Evolutionary conservation across 2,113 vertebrate genomes (phyloP), one percentile per base, ranked within the genome.

Genomic region (Caranx melampygus): DNA sequence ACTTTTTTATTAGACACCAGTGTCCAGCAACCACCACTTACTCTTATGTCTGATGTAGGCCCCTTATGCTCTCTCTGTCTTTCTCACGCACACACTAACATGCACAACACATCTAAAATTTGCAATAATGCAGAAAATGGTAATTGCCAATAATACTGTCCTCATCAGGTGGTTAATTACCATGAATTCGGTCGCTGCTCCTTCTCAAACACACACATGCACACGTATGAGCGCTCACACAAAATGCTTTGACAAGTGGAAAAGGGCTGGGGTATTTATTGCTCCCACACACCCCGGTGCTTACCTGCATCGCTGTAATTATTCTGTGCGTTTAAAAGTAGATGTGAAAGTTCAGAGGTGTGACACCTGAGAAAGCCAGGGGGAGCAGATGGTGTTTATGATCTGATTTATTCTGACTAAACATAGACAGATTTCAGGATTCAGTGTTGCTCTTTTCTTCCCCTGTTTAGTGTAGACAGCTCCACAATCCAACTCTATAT

Each of bases 141-240:
- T 93, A 93, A 93, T 91, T 92, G 90, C 86, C 86, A 91, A 88
- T 93, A 93, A 92, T 92, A 88, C 78, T 88, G 88, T 92, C 86
- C 85, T 92, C 93, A 90, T 92, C 90, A 92, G 87, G 90, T 91
- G 92, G 87, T 88, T 93, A 93, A 93, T 94, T 93, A 93, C 79
- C 89, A 91, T 91, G 88, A 88, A 92, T 91, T 85, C 81, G 80
- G 90, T 88, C 80, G 64, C 79, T 84, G 82, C 90, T 90, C 88
- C 79, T 84, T 84, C 79, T 59, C 60, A 40, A 59, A 21, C 72
- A 6, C 40, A 45, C 5, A 31, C 42, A 16, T 26, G 35, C 42
- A 67, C 45, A 66, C 59, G 68, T 71, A 61, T 47, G 67, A 26
- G 73, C 73, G 76, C 61, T 49, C 77, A 21, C 66, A 83, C 64